phyloP scores from a whole-genome alignment of 2,888 invertebrate genomes.

The Conops quadrifasciatus region DNA sequence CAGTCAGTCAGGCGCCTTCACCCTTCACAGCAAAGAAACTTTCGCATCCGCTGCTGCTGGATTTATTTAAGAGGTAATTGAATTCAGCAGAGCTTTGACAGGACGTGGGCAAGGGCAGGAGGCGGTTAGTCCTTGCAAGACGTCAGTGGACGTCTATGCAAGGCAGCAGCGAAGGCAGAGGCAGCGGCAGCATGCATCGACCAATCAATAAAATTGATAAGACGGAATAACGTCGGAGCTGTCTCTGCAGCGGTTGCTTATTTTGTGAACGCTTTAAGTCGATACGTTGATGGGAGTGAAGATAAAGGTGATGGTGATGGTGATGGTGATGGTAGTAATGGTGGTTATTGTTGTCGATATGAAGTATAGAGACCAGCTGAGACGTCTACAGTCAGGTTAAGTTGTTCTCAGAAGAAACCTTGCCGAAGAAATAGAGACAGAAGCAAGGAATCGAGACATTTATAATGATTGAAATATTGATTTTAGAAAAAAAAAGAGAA shows the following conservation, averaged over 20 bases:
- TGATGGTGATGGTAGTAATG: not conserved
- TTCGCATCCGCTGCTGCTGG: constrained; percentile 9
- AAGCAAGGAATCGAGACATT: not conserved
- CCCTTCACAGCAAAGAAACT: constrained; percentile 2
- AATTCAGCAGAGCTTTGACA: not conserved
- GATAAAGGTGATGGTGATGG: not conserved
- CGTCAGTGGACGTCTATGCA: too few relatives aligned
- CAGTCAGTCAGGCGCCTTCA: too few relatives aligned
- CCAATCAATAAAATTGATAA: constrained; percentile 24
- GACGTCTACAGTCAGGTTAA: not conserved
- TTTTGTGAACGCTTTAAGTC: not conserved
- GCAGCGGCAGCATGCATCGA: not conserved
- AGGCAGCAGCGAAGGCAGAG: not conserved
- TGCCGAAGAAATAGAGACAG: not conserved
- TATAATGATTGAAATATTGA: too few relatives aligned
- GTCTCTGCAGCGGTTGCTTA: not conserved
- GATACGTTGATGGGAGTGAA: not conserved
- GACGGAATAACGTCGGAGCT: constrained; percentile 6
- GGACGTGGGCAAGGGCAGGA: not conserved
- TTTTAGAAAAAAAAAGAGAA: not conserved
- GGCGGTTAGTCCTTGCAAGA: too few relatives aligned
- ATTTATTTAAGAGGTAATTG: constrained; percentile 25
- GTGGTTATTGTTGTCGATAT: constrained; percentile 11
- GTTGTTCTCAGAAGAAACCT: not conserved
- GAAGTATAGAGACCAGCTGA: not conserved